Base-by-base conservation (phyloP, 2,797 vertebrate genomes). In the Huso huso region DNA sequence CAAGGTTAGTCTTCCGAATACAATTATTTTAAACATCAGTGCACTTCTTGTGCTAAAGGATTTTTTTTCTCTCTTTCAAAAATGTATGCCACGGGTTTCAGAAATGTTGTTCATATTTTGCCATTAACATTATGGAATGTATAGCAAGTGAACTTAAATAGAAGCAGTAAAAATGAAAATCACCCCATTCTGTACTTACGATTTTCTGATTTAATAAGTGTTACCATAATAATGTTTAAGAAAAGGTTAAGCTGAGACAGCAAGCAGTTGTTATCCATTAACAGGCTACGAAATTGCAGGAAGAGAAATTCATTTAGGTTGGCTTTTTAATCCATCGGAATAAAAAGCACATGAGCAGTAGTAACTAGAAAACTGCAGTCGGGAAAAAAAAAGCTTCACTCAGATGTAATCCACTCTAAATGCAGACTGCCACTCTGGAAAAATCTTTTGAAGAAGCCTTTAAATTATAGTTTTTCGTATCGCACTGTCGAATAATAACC, bases 181-280 rank as follows among this genome's bases (percentile, higher is more conserved):
- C 15, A 62, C 65, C 49, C 7, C 9, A 37, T 8, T 37, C 37
- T 68, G 78, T 82, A 87, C 85, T 87, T 83, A 87, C 87, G 83
- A 81, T 78, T 77, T 49, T 78, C 37, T 37, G 5, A 37, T 37
- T 37, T 37, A 37, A 37, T 5, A 37, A 37, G 37, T 37, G 37
- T 37, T 37, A 5, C 37, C 75, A 73, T 82, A 77, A 76, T 77
- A 73, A 79, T 77, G 78, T 80, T 83, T 82, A 76, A 82, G 76
- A 74, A 82, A 78, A 76, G 75, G 76, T 72, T 68, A 62, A 74
- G 72, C 64, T 60, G 65, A 75, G 76, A 80, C 76, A 77, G 74
- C 73, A 79, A 82, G 82, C 81, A 79, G 81, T 80, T 80, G 83
- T 86, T 87, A 89, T 90, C 87, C 87, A 85, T 74, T 73, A 67